Evolutionary conservation across 2,797 vertebrate genomes (phyloP).

Genomic region (Sebastes elongatus): DNA sequence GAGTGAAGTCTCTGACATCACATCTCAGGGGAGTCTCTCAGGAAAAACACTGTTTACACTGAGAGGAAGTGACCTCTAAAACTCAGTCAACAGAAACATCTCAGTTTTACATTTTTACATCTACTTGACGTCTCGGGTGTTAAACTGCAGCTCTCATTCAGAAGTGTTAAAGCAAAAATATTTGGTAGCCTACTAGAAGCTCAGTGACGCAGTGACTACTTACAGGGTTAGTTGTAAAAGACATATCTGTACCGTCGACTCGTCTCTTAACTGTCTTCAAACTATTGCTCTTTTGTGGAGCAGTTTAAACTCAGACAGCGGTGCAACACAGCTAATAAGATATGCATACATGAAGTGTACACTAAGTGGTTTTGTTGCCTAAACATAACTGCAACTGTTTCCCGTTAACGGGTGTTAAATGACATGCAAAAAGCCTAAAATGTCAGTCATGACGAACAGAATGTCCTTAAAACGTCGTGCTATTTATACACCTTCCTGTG

Average conservation of each 20-base stretch:
- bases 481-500: too few species aligned
- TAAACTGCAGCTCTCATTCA: not conserved
- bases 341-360: too few species aligned
- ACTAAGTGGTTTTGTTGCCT: too few species aligned
- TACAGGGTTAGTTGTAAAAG: not conserved
- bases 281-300: too few species aligned
- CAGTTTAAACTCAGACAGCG: too few species aligned
- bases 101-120: not conserved
- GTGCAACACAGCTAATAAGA: too few species aligned
- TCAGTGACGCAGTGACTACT: not conserved
- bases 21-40: not conserved
- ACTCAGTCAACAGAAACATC: not conserved
- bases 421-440: too few species aligned
- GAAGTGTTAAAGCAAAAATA: not conserved
- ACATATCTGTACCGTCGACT: not conserved
- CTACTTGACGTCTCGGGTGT: not conserved
- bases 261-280: not conserved
- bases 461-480: too few species aligned
- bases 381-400: too few species aligned
- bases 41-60: not conserved
- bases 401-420: too few species aligned
- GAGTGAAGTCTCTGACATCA: not conserved
- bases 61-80: constrained; percentile 18
- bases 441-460: fast-evolving
- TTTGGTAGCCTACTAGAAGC: not conserved